Base-by-base conservation (phyloP, 2,888 invertebrate genomes). In the Erannis defoliaria region DNA sequence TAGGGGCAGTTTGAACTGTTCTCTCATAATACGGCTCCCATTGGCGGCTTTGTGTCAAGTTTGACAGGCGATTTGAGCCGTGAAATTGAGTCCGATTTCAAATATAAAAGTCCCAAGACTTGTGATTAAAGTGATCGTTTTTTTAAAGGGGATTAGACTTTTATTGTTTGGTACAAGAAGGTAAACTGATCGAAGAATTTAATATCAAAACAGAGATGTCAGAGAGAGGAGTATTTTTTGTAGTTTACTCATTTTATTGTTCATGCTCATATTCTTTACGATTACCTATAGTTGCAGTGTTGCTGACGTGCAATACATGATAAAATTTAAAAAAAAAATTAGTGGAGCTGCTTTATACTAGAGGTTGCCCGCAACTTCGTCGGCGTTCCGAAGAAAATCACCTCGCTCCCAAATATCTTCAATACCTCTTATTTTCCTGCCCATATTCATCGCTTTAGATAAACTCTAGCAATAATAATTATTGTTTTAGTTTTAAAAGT, bases 61-160 rank as follows among this genome's bases (percentile, higher is more conserved):
- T 83, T 93, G 93, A 93, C 93, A 91, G 89, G 90, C 88, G 85
- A 85, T 90, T 87, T 83, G 89, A 90, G 91, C 88, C 88, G 89
- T 92, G 89, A 91, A 93, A 92, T 93, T 88, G 92, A 86, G 87
- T 88, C 88, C 87, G 84, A 89, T 91, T 90, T 86, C 85, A 89
- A 85, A 79, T 87, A 87, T 90, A 89, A 90, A 90, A 81, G 86
- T 86, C 88, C 89, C 84, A 85, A 89, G 87, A 88, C 80, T 77
- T 84, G 79, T 80, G 85, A 85, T 86, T 86, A 58, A 65, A 64
- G 35, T 42, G 83, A 71, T 78, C 76, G 82, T 86, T 90, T 86
- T 85, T 86, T 79, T 61, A 70, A 66, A 66, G 66, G 70, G 85
- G 89, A 89, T 91, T 90, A 90, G 82, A 84, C 84, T 85, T 82